Base-by-base conservation (phyloP, 1,140 invertebrate species). In the Hyles euphorbiae region DNA sequence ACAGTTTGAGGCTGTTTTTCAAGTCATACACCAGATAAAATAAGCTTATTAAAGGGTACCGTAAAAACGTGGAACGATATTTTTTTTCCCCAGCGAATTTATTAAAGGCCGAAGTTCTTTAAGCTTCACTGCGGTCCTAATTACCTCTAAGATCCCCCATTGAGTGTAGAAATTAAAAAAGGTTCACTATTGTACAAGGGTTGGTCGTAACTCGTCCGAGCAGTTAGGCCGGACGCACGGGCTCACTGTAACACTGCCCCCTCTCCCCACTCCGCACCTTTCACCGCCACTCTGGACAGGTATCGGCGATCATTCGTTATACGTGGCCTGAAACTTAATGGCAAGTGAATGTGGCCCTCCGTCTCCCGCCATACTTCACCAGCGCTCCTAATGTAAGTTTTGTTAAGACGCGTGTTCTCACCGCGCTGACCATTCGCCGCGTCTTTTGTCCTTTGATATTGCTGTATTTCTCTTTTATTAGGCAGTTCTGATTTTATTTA, bases 291-390 rank as follows among this genome's bases (percentile, higher is more conserved):
- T 54, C 53, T 22, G 53, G 11, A 43, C 60, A 53, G 50, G 50
- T 53, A 56, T 51, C 43, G 12, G 3, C 54, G 44, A 53, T 47
- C 12, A 56, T 12, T 61, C 53, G 49, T 46, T 46, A 43, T 53
- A 61, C 55, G 54, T 53, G 54, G 54, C 33, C 55, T 45, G 60
- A 61, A 57, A 61, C 50, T 48, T 43, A 61, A 61, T 61, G 54
- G 54, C 5, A 40, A 11, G n/a, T 52, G 54, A 61, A 53, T 47
- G 50, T 32, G 36, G 50, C 33, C 50, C 3, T 5, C 50, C 4
- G 36, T 40, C 36, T 8, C 36, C 50, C 22, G 34, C 50, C 34
- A 52, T 34, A 52, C 50, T 52, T 52, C 34, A 52, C 33, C 32
- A 8, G 5, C 36, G 36, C 36, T 40, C 36, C 8, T 5, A 40